Percentiles rank a stretch among this genome's conserved stretches.
Conservation (phyloP, 1,140 invertebrate species). For the Calliopsis andreniformis region DNA sequence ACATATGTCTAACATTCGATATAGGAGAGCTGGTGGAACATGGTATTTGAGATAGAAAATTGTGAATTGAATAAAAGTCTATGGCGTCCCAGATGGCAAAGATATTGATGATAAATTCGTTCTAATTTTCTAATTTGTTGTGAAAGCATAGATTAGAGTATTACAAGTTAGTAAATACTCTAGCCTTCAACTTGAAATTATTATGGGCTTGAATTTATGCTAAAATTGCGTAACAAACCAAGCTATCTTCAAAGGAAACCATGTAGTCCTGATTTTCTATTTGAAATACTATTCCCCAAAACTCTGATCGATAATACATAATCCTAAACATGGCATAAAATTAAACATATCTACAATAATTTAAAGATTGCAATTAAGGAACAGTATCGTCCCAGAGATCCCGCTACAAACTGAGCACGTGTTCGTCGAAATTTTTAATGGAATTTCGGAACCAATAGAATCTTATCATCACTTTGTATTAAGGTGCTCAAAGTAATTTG, state of each 20-base stretch:
- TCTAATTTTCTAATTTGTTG: too few relatives aligned
- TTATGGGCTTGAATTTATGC: too few relatives aligned
- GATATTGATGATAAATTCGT: too few relatives aligned
- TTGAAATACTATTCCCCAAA: conserved; percentile 4
- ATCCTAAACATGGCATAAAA: conserved; percentile 48
- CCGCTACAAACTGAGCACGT: background rate
- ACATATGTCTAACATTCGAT: conserved; percentile 16
- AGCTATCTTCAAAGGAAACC: too few relatives aligned
- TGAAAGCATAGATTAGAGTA: too few relatives aligned
- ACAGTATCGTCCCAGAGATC: conserved; percentile 9
- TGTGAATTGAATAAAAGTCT: background rate
- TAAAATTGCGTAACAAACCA: too few relatives aligned
- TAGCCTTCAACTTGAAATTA: too few relatives aligned
- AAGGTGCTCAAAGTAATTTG: background rate
- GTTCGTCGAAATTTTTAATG: background rate
- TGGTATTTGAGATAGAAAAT: background rate
- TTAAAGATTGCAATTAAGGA: conserved; percentile 58
- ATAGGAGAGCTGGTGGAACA: background rate
- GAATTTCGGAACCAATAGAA: too few relatives aligned
- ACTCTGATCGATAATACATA: conserved; percentile 16
- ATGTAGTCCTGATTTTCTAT: background rate
- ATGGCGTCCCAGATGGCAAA: too few relatives aligned
- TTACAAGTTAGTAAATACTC: too few relatives aligned
- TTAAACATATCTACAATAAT: conserved; percentile 63
- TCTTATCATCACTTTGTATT: background rate